Evolutionary conservation across 2,888 invertebrate species (phyloP), one percentile per base, ranked within the genome.

Genomic region (Nycteola revayana): DNA sequence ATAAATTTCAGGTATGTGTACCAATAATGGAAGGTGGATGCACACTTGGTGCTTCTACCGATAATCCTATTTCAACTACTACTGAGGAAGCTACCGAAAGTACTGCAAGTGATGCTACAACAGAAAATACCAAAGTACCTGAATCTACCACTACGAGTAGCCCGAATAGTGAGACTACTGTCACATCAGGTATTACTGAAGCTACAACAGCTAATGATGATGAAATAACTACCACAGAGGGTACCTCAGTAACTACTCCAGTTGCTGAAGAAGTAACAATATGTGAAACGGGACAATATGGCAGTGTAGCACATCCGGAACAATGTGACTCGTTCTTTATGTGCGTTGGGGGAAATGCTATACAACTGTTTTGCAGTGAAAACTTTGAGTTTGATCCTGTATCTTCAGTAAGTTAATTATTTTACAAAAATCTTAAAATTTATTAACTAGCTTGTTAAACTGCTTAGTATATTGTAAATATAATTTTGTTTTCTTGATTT

Each of bases 1-100:
- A n/a, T n/a, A n/a, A n/a, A n/a, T 8, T 28, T 9, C 42, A 53
- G 52, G 21, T 9, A 4, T 53, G 53, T 26, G 36, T 42, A 7
- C 24, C 26, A 7, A 46, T 50, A 18, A 23, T 38, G 0, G 42
- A 36, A 35, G 50, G 46, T 0, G 50, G 53, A 0, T 54, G 53
- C 26, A 49, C 49, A 0, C 20, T 32, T 7, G n/a, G 32, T 0
- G 3, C 28, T 0, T 17, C 30, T 0, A 25, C 31, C 7, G 21
- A 21, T 7, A 7, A n/a, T 5, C 14, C 14, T 2, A 14, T 5
- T 14, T 2, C 3, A 21, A 2, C 21, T 21, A 21, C 21, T n/a
- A 3, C 21, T 18, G 18, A 21, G n/a, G 7, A 5, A 21, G 21
- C 7, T 21, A n/a, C 18, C n/a, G n/a, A n/a, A n/a, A n/a, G n/a